Conservation (phyloP, 2,113 vertebrate genomes). For the Brachirus orientalis region DNA sequence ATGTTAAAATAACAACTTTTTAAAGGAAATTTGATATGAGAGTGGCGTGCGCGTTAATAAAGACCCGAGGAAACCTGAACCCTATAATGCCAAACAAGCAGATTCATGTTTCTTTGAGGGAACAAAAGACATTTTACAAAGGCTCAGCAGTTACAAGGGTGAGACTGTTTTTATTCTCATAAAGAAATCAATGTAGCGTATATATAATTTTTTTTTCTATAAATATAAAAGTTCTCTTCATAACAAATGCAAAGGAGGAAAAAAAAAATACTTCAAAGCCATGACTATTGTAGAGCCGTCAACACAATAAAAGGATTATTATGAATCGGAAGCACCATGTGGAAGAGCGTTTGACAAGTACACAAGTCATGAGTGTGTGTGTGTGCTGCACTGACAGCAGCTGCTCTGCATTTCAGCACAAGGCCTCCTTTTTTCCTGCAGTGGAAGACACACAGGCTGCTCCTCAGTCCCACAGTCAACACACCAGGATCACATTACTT, state of each 20-base stretch:
- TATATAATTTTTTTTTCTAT: conserved; percentile 91
- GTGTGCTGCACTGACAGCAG: conserved; percentile 51
- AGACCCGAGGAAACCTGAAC: background rate
- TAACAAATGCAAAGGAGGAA: conserved; percentile 87
- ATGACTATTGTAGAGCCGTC: conserved; percentile 58
- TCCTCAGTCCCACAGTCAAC: conserved; percentile 37
- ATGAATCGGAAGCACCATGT: conserved; percentile 82
- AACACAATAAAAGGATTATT: conserved; percentile 65
- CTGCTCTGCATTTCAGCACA: conserved; percentile 49
- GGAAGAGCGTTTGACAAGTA: conserved; percentile 59
- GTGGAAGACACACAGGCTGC: conserved; percentile 45
- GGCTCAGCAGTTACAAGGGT: conserved; percentile 82
- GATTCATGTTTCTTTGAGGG: background rate
- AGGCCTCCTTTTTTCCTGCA: conserved; percentile 54
- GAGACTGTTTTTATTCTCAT: conserved; percentile 89
- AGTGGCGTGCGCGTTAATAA: background rate
- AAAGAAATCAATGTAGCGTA: conserved; percentile 90
- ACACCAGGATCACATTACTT: conserved; percentile 18
- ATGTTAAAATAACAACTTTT: background rate
- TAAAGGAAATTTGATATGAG: background rate
- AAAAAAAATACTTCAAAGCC: conserved; percentile 68
- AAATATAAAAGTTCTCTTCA: conserved; percentile 95
- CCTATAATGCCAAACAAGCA: background rate
- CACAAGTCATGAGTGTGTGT: conserved; percentile 36
- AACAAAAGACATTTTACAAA: conserved; percentile 42